phyloP scores from a whole-genome alignment of 2,797 vertebrate genomes.

The Hydrophis major region DNA sequence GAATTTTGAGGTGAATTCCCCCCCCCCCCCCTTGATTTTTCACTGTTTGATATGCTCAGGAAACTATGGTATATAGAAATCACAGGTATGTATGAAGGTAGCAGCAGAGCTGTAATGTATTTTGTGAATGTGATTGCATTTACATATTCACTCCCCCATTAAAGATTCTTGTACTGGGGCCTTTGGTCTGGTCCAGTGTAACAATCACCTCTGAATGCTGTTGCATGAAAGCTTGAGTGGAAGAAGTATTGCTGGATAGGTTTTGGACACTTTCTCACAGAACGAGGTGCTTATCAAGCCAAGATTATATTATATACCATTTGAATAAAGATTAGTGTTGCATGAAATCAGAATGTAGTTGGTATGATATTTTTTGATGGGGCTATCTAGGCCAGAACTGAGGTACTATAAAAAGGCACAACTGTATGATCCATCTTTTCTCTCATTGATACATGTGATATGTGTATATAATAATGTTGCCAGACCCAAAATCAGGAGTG shows the following conservation, averaged over 20 bases:
- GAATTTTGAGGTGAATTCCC: conserved; percentile 6
- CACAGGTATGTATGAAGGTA: background rate
- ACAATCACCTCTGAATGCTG: background rate
- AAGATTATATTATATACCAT: background rate
- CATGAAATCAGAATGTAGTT: background rate
- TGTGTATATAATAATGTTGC: background rate
- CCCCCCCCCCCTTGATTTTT: background rate
- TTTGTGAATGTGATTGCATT: background rate
- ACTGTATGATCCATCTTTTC: background rate
- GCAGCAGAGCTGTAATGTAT: background rate
- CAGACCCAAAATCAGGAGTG: no score
- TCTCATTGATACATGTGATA: background rate
- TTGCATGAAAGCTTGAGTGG: background rate
- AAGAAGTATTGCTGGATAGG: no score
- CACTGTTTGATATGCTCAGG: background rate
- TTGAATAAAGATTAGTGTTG: background rate
- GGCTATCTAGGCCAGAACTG: background rate
- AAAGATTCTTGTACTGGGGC: no score
- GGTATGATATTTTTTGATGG: background rate
- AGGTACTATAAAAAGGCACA: background rate
- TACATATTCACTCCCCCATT: background rate
- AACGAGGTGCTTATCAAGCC: background rate
- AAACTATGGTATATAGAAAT: background rate
- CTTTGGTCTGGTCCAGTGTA: background rate
- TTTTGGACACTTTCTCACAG: background rate